These are phyloP conservation scores for Ooceraea biroi DNA, from an alignment of 1,140 invertebrate species.

Conservation along the genomic window DNA sequence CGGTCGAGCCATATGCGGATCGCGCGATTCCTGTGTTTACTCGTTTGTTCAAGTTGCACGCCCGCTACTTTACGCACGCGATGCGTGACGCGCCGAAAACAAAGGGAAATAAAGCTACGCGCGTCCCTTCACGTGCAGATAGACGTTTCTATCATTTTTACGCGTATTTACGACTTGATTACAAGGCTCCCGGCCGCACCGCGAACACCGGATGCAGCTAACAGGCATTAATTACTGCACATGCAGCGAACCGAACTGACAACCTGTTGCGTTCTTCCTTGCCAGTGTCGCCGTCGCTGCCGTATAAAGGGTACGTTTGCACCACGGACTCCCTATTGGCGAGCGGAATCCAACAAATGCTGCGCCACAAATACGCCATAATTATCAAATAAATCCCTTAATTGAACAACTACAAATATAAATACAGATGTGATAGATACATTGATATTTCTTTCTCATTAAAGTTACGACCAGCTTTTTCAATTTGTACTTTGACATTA, in stretches of 20 bases:
- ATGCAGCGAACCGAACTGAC: constrained; percentile 64
- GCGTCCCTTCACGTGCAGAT: constrained; percentile 12
- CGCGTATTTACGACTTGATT: constrained; percentile 75
- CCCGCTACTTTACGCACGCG: constrained; percentile 16
- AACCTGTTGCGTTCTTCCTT: constrained; percentile 68
- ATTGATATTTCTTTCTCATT: too few relatives aligned
- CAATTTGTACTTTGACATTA: background rate
- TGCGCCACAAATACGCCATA: background rate
- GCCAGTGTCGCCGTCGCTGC: background rate
- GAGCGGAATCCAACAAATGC: background rate
- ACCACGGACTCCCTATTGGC: background rate
- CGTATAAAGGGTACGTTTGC: constrained; percentile 19
- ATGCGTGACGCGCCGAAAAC: constrained; percentile 27
- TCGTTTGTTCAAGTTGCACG: constrained; percentile 23
- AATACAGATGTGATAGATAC: too few relatives aligned
- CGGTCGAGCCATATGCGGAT: background rate
- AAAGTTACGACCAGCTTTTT: too few relatives aligned
- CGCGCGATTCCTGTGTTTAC: constrained; percentile 4
- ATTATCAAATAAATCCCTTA: too few relatives aligned
- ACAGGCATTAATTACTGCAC: constrained; percentile 70
- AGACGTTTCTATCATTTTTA: constrained; percentile 66
- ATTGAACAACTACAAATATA: too few relatives aligned
- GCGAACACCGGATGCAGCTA: constrained; percentile 47
- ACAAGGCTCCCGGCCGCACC: constrained; percentile 51
- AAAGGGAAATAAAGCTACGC: constrained; percentile 28